Conservation (phyloP, 2,113 vertebrate species). For the Capreolus pygargus region DNA sequence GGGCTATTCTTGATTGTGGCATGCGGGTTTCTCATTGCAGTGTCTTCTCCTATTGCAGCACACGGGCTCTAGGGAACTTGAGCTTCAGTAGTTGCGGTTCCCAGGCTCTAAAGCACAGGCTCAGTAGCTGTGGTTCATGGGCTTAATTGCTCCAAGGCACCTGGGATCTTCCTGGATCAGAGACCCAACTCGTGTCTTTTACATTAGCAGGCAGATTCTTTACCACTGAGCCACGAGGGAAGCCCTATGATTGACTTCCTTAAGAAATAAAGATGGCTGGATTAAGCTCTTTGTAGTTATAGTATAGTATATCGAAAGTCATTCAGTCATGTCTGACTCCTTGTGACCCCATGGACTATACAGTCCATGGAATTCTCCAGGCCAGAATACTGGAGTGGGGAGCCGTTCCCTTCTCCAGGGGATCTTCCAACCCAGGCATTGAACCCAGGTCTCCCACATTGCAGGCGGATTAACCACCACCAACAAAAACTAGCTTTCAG, state of each 20-base stretch:
- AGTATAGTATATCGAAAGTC: background rate
- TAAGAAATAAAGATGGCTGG: background rate
- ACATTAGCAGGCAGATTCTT: background rate
- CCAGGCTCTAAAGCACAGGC: background rate
- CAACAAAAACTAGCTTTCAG: background rate
- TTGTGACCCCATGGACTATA: background rate
- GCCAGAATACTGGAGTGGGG: background rate
- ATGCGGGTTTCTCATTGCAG: background rate
- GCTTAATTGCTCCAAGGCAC: background rate
- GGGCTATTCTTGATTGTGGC: background rate
- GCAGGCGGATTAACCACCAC: background rate
- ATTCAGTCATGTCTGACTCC: background rate
- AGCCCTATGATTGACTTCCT: background rate
- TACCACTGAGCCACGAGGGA: background rate
- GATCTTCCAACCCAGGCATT: background rate
- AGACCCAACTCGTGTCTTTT: background rate
- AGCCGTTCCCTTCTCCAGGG: background rate
- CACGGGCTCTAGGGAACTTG: background rate
- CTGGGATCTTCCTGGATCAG: background rate
- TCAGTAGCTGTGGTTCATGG: background rate
- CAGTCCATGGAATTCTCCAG: background rate
- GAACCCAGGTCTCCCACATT: background rate
- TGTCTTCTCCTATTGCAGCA: background rate
- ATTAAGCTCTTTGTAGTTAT: background rate
- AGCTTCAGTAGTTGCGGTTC: background rate